These are phyloP conservation scores for Lasioglossum villosulum DNA, from an alignment of 2,888 invertebrate genomes.

Conservation along the genomic window DNA sequence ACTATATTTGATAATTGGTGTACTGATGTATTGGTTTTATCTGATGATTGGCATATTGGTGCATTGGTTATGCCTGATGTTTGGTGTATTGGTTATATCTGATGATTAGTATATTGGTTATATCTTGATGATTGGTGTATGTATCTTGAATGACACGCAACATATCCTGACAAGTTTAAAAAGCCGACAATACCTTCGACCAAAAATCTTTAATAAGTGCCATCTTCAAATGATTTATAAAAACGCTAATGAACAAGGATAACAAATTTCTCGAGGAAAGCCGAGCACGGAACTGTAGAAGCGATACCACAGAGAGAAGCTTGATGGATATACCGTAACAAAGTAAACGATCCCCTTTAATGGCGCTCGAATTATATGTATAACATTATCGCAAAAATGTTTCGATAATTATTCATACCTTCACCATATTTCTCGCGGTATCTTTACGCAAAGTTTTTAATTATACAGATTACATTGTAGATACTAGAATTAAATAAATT, in stretches of 20 bases:
- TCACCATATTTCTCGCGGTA: neutral
- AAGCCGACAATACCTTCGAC: neutral
- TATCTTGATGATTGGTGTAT: no score
- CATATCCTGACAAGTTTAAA: no score
- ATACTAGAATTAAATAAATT: neutral
- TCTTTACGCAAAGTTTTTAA: neutral
- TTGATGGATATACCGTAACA: neutral
- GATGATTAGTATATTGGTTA: no score
- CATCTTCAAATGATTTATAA: neutral
- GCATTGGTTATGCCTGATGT: no score
- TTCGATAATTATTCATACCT: neutral
- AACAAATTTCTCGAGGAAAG: neutral
- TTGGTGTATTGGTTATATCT: no score
- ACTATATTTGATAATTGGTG: no score
- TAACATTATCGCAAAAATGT: neutral
- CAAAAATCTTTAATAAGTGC: neutral
- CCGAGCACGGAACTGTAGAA: neutral
- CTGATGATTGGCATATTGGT: no score
- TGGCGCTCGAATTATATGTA: neutral
- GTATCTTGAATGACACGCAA: no score
- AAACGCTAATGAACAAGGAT: neutral
- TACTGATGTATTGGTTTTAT: no score
- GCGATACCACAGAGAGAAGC: neutral
- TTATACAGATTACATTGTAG: neutral
- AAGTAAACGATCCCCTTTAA: slow-evolving; percentile 1